Evolutionary conservation across 1,140 invertebrate species (phyloP).

Genomic region (Ptiloglossa arizonensis): DNA sequence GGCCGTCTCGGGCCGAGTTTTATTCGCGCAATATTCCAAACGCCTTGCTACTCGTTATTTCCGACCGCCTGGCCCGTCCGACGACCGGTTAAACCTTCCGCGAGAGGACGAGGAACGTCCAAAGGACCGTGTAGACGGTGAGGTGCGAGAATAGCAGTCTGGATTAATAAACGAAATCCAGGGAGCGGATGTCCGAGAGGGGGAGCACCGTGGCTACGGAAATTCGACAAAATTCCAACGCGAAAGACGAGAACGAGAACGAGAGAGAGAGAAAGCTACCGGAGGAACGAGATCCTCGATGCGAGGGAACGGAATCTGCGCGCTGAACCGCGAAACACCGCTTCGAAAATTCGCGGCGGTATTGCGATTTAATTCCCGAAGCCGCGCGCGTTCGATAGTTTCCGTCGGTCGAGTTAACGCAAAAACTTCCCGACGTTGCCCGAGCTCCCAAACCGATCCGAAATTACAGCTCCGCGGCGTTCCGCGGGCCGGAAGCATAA

Average conservation of each 20-base stretch:
- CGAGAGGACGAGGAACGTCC: not conserved
- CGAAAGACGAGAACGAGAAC: not conserved
- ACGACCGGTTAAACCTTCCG: not conserved
- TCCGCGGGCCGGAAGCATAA: not conserved
- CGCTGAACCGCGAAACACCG: not conserved
- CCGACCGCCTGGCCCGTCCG: not conserved
- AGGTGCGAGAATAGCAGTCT: too few relatives aligned
- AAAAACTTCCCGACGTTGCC: conserved; percentile 26
- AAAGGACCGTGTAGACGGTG: not conserved
- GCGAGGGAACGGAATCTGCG: conserved; percentile 26
- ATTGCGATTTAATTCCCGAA: conserved; percentile 33
- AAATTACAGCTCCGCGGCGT: conserved; percentile 42
- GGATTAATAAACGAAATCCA: conserved; percentile 15
- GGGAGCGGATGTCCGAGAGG: conserved; percentile 12
- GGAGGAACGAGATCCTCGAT: too few relatives aligned
- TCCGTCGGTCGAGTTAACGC: conserved; percentile 34
- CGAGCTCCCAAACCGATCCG: too few relatives aligned
- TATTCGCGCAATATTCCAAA: conserved; percentile 45
- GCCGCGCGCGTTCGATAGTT: conserved; percentile 6
- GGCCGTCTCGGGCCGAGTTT: not conserved
- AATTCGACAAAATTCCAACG: conserved; percentile 37
- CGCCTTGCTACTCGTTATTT: conserved; percentile 17
- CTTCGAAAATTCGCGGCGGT: not conserved
- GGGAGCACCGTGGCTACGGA: not conserved
- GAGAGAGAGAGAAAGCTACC: too few relatives aligned